A percentile compares a stretch with the other conserved stretches of the same genome.
Conservation (phyloP, 1,140 invertebrate species). For the Microplitis demolitor region DNA sequence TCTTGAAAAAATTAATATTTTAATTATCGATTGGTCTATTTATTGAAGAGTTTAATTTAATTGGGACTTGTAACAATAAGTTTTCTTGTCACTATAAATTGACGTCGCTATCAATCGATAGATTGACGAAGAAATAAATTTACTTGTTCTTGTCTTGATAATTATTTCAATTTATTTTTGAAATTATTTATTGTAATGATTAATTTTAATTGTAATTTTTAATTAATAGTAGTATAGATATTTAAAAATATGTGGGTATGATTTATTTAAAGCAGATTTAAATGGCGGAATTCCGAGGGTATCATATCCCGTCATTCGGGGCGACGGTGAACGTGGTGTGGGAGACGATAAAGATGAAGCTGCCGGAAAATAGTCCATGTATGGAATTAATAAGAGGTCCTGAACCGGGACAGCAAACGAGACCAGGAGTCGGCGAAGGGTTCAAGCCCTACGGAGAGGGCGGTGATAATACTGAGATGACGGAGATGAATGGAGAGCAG, state of each 20-base stretch:
- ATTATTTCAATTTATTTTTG: neutral
- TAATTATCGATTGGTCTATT: neutral
- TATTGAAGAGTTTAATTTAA: neutral
- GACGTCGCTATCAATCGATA: too few relatives aligned
- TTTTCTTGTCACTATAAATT: too few relatives aligned
- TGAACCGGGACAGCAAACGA: slow-evolving; percentile 40
- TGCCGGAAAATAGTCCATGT: slow-evolving; percentile 71
- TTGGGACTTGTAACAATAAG: neutral
- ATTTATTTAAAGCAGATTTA: neutral
- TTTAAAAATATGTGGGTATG: neutral
- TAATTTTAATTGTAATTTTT: neutral
- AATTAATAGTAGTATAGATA: too few relatives aligned
- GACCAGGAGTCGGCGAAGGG: slow-evolving; percentile 48
- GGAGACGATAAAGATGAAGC: slow-evolving; percentile 77
- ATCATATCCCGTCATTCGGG: slow-evolving; percentile 71
- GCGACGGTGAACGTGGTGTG: slow-evolving; percentile 79
- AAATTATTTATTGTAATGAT: neutral
- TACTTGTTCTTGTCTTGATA: neutral
- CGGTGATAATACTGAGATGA: slow-evolving; percentile 65
- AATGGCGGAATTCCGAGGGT: slow-evolving; percentile 67
- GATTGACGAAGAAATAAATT: too few relatives aligned
- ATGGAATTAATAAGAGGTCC: slow-evolving; percentile 57
- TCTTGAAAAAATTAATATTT: too few relatives aligned
- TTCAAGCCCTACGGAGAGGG: slow-evolving; percentile 63
- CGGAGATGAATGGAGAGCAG: slow-evolving; percentile 63